Base-by-base conservation (phyloP, 2,888 invertebrate genomes). In the Craniophora ligustri region DNA sequence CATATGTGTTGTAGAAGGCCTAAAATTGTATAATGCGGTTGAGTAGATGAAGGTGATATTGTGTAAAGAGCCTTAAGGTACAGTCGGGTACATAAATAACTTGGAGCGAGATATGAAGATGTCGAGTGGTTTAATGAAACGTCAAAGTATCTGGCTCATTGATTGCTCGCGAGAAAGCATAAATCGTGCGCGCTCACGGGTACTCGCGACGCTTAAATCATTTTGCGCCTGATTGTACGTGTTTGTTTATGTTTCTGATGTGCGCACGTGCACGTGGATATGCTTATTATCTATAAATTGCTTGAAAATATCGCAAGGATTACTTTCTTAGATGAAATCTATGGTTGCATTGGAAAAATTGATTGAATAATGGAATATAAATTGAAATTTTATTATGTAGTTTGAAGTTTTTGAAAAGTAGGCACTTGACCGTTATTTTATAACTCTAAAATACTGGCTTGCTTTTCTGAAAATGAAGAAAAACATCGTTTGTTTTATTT, bases 101-200 rank as follows among this genome's bases (percentile, higher is more conserved):
- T 76, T 61, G 64, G 61, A 74, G 81, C 83, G 69, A 81, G 82
- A 83, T 89, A 92, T 92, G 92, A 92, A 92, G 92, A 89, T 88
- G 91, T 92, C 92, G 80, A 81, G 67, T 69, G 78, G 56, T 85
- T 82, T 91, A 92, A 92, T 92, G 92, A 87, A 91, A 91, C 84
- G 91, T 92, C 90, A 91, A 89, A 89, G 88, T 82, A 89, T 81
- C 84, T 72, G 76, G 79, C 71, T 84, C 86, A 86, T 87, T 87
- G 86, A 86, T 85, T 87, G 86, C 84, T 80, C 72, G 75, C 67
- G 79, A 75, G 73, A 72, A 72, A 69, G 68, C 67, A 72, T 79
- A 84, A 83, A 75, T 78, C 67, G 68, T 66, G 68, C 74, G 76
- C 83, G 86, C 86, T 79, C 56, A 62, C 73, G 76, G 75, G 75